phyloP scores from a whole-genome alignment of 2,797 vertebrate genomes.

The Melanotaenia nigrans region DNA sequence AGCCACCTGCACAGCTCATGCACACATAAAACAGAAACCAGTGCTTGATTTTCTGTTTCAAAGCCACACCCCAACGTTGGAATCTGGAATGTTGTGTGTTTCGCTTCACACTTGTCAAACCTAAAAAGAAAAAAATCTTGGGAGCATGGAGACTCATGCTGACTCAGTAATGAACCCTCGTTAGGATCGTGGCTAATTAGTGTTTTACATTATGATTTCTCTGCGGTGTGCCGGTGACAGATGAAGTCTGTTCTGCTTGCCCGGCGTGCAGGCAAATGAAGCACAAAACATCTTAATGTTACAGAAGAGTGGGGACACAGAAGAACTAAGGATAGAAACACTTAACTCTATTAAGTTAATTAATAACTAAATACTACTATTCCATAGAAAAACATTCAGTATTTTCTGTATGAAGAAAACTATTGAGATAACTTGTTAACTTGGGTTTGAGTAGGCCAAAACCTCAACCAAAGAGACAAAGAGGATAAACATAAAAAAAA shows the following conservation, averaged over 20 bases:
- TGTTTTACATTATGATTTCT: conserved; percentile 78
- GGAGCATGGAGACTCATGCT: conserved; percentile 47
- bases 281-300: conserved; percentile 69
- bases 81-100: conserved; percentile 13
- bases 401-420: not conserved
- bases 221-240: conserved; percentile 70
- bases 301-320: conserved; percentile 46
- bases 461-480: too few species aligned
- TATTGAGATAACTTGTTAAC: not conserved
- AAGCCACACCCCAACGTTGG: conserved; percentile 12
- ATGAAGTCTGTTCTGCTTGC: conserved; percentile 63
- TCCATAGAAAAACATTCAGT: conserved; percentile 8
- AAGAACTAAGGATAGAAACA: conserved; percentile 26
- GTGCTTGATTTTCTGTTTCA: conserved; percentile 2
- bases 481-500: not conserved
- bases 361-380: conserved; percentile 30
- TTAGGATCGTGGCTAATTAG: conserved; percentile 77
- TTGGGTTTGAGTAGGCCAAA: too few species aligned
- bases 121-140: conserved; percentile 25
- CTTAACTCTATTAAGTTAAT: conserved; percentile 61
- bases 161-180: conserved; percentile 71
- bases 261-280: conserved; percentile 57
- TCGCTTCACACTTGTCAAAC: conserved; percentile 41
- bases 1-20: conserved; percentile 47
- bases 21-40: conserved; percentile 16